Percentiles rank a stretch among this genome's conserved stretches.
Conservation (phyloP, 2,113 vertebrate species). For the Lates calcarifer region DNA sequence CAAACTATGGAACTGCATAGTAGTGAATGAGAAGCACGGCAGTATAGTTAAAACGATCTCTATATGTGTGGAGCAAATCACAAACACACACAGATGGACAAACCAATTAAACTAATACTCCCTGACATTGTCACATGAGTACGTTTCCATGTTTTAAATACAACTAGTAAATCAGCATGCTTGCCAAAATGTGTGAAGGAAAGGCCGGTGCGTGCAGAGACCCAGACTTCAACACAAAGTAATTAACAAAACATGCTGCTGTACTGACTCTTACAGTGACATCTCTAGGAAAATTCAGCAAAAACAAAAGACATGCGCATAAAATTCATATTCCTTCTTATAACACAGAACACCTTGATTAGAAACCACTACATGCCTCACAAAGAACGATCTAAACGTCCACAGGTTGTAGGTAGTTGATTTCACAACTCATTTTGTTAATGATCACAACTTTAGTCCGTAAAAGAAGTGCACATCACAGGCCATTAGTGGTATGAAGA, state of each 20-base stretch:
- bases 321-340: neutral
- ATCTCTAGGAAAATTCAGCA: neutral
- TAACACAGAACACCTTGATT: neutral
- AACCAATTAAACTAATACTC: neutral
- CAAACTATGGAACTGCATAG: neutral
- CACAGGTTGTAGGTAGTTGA: neutral
- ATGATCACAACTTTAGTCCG: neutral
- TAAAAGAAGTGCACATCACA: neutral
- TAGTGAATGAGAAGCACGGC: neutral
- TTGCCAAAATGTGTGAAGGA: too few species aligned
- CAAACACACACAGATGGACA: neutral
- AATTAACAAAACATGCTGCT: too few species aligned
- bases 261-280: too few species aligned
- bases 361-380: neutral
- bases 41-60: neutral
- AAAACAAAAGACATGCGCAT: neutral
- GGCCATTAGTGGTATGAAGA: neutral
- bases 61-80: neutral
- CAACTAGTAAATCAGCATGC: neutral
- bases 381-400: neutral
- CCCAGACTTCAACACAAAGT: neutral
- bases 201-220: neutral
- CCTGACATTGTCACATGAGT: neutral
- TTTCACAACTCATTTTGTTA: neutral
- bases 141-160: neutral